Evolutionary conservation across 2,888 invertebrate genomes (phyloP).

Genomic region (Pecten maximus): DNA sequence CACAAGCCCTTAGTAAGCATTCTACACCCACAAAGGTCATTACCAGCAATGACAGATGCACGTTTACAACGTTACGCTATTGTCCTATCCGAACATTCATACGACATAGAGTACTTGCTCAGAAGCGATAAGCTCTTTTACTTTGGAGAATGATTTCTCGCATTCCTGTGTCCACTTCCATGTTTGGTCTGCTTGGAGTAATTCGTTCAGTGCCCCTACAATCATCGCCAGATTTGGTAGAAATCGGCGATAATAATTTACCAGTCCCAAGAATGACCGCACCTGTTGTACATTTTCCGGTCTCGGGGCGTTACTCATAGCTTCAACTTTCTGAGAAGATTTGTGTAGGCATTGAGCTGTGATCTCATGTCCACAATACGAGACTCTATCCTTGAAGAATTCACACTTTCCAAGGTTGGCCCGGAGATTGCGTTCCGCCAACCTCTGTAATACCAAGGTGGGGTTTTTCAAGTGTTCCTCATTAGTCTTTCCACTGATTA

Average conservation of each 20-base stretch:
- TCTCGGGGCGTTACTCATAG: conserved; percentile 36
- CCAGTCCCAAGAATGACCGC: conserved; percentile 38
- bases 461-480: conserved; percentile 38
- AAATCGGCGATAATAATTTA: conserved; percentile 48
- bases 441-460: background rate
- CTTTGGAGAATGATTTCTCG: too few relatives aligned
- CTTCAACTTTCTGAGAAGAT: conserved; percentile 21
- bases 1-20: too few relatives aligned
- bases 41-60: too few relatives aligned
- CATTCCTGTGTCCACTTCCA: too few relatives aligned
- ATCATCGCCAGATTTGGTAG: conserved; percentile 45
- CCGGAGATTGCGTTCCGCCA: background rate
- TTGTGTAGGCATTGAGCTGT: background rate
- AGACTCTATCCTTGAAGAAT: background rate
- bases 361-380: conserved; percentile 16
- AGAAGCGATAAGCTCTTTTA: too few relatives aligned
- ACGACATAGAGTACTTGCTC: too few relatives aligned
- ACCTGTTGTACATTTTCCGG: conserved; percentile 46
- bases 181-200: too few relatives aligned
- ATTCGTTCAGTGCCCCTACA: too few relatives aligned
- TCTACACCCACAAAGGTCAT: too few relatives aligned
- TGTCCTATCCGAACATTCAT: too few relatives aligned
- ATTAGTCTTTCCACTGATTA: conserved; percentile 44
- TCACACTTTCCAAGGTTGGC: conserved; percentile 37
- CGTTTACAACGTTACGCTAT: too few relatives aligned